Evolutionary conservation across 1,140 invertebrate species (phyloP).

Genomic region (Macrobrachium rosenbergii): DNA sequence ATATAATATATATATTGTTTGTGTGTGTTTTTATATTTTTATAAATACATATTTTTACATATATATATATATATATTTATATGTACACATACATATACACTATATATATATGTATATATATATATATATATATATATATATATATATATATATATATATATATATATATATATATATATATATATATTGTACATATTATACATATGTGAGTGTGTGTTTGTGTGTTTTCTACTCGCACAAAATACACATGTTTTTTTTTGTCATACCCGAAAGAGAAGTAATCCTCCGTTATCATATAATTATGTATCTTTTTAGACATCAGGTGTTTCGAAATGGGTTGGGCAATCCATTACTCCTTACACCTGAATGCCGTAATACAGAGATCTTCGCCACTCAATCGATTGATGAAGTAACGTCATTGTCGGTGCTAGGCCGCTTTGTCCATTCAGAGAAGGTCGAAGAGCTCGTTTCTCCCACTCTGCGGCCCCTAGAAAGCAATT

Average conservation of each 20-base stretch:
- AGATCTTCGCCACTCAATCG: no score
- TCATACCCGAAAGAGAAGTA: no score
- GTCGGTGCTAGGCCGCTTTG: no score
- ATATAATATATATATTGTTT: constrained; percentile 12
- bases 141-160: constrained; percentile 5
- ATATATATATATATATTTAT: constrained; percentile 11
- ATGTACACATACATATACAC: constrained; percentile 2
- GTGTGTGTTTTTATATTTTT: background rate
- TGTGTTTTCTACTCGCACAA: background rate
- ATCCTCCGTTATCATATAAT: no score
- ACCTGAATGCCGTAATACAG: no score
- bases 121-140: constrained; percentile 21
- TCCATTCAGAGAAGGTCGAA: no score
- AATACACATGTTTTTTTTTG: background rate
- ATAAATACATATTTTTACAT: background rate
- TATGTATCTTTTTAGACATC: no score
- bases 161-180: background rate
- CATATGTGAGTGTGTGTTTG: background rate
- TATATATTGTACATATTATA: constrained; percentile 8
- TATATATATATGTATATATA: constrained; percentile 24
- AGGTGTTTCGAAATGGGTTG: no score
- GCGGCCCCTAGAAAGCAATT: no score
- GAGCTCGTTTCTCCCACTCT: no score
- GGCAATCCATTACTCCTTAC: no score
- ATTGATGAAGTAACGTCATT: no score